These are phyloP conservation scores for Illadopsis cleaveri DNA, from an alignment of 2,113 vertebrate species.

Conservation along the genomic window DNA sequence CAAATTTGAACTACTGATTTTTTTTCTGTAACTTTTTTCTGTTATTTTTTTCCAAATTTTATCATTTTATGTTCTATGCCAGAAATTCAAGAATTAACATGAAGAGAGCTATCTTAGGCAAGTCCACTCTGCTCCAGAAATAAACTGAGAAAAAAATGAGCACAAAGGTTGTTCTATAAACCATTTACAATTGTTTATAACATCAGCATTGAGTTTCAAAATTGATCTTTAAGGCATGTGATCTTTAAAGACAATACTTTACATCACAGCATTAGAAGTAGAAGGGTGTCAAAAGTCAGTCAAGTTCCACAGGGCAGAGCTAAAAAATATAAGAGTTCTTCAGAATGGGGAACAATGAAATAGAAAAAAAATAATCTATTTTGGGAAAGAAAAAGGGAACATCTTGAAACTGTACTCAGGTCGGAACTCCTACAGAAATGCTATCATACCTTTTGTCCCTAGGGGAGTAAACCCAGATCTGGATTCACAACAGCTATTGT, in stretches of 20 bases:
- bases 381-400: neutral
- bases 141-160: neutral
- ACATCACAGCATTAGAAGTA: neutral
- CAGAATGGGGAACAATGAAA: neutral
- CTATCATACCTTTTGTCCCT: neutral
- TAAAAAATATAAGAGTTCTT: neutral
- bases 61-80: neutral
- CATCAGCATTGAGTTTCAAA: neutral
- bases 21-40: neutral
- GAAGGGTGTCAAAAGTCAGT: neutral
- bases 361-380: neutral
- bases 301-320: neutral
- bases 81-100: slow-evolving; percentile 6
- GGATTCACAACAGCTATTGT: neutral
- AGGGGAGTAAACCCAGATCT: neutral
- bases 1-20: neutral
- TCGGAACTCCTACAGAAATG: neutral
- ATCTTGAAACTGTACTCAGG: neutral
- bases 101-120: neutral
- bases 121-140: neutral
- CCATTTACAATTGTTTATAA: neutral
- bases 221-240: neutral
- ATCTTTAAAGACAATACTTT: neutral
- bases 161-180: neutral
- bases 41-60: neutral